Base-by-base conservation (phyloP, 2,797 vertebrate genomes). In the Margarornis squamiger region DNA sequence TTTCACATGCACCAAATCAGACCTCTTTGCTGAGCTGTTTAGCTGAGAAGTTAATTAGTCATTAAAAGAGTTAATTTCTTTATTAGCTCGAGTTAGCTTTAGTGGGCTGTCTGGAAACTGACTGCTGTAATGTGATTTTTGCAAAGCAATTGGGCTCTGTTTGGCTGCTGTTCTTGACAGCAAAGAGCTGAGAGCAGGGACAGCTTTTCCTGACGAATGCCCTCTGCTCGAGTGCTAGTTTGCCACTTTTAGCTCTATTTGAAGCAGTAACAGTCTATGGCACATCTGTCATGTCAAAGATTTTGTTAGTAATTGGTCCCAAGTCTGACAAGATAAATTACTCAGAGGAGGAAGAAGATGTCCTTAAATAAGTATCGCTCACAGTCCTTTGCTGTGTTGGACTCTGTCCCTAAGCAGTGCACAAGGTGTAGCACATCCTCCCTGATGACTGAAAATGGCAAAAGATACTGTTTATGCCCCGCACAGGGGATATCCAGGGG, bases 281-380 rank as follows among this genome's bases (percentile, higher is more conserved):
- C 41, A 41, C 65, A 55, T 95, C 95, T 71, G 57, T 92, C 84
- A 80, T 0, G 12, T 87, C 92, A 86, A 43, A 88, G 65, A 22
- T 85, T 92, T 71, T 79, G 36, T 74, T 91, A 17, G 38, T 85
- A 89, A 85, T 76, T 95, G 90, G 71, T n/a, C 54, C 71, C 5
- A 19, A 77, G 65, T 46, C 80, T 89, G 91, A 63, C 61, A 93
- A 89, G 88, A 91, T 54, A 51, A 93, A 89, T 93, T 89, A 85
- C 54, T 49, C 1, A 0, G 66, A 68, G 86, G 55, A 90, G 27
- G 61, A 80, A 2, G 76, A 63, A 1, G 36, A 54, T 71, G 49
- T 34, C 26, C 12, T 89, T 79, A 89, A 89, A 27, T 74, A 71
- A 73, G 52, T 57, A 45, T 38, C 0, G 0, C 43, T 92, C 27